phyloP scores from a whole-genome alignment of 1,140 invertebrate genomes.

The Melipona quadrifasciata region DNA sequence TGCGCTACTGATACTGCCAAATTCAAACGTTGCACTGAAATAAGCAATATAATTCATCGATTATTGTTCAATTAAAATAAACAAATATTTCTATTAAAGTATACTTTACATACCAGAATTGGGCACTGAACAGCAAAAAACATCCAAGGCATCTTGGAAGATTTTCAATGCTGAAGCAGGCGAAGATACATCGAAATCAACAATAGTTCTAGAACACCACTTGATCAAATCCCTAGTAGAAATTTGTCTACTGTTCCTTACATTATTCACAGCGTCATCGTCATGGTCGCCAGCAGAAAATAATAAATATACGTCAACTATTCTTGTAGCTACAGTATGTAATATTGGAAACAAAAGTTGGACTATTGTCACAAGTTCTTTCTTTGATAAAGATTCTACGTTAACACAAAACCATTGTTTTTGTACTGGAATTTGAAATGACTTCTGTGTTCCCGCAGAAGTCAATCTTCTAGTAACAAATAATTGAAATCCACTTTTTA shows the following conservation, averaged over 20 bases:
- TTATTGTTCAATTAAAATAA: neutral
- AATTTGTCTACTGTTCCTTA: slow-evolving; percentile 83
- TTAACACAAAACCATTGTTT: slow-evolving; percentile 92
- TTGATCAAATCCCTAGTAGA: slow-evolving; percentile 96
- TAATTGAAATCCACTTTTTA: slow-evolving; percentile 93
- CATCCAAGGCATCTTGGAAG: slow-evolving; percentile 95
- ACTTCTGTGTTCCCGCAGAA: slow-evolving; percentile 84
- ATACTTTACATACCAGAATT: slow-evolving; percentile 78
- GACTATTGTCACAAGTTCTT: slow-evolving; percentile 88
- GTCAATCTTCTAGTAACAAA: slow-evolving; percentile 92
- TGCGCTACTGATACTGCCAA: slow-evolving; percentile 89
- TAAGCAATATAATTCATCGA: neutral
- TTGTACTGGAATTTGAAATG: slow-evolving; percentile 87
- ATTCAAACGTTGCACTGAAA: slow-evolving; percentile 83
- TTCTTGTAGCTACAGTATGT: slow-evolving; percentile 87
- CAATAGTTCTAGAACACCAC: slow-evolving; percentile 91
- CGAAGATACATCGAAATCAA: slow-evolving; percentile 89
- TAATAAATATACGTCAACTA: slow-evolving; percentile 92
- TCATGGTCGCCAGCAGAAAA: slow-evolving; percentile 88
- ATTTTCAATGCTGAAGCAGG: slow-evolving; percentile 89
- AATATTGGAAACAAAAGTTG: slow-evolving; percentile 87
- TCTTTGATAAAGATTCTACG: slow-evolving; percentile 88
- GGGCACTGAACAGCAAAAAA: slow-evolving; percentile 91
- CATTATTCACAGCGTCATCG: slow-evolving; percentile 65
- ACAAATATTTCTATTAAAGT: neutral